Percentiles rank a stretch among this genome's conserved stretches.
phyloP scores from a whole-genome alignment of 2,113 vertebrate genomes.

The Tetrax tetrax region DNA sequence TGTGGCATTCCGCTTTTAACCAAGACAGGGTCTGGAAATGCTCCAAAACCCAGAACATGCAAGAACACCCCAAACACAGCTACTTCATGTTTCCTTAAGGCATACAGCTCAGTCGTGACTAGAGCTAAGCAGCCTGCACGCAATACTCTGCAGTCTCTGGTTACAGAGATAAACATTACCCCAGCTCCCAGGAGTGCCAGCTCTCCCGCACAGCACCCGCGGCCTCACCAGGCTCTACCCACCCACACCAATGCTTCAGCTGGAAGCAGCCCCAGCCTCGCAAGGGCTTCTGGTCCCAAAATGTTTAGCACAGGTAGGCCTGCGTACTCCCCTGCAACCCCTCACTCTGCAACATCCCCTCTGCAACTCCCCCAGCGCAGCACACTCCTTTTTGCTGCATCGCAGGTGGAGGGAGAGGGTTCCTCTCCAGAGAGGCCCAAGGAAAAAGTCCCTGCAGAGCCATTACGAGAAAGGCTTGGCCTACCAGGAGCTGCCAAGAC shows the following conservation, averaged over 20 bases:
- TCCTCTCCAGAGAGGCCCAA: neutral
- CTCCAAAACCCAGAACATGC: neutral
- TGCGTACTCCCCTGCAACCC: accelerated
- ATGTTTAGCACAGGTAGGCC: accelerated
- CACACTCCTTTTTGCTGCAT: neutral
- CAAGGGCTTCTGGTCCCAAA: neutral
- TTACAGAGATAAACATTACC: neutral
- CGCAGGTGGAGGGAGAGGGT: neutral
- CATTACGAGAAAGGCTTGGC: neutral
- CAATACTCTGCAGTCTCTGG: neutral
- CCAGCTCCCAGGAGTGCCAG: accelerated
- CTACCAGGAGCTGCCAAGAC: neutral
- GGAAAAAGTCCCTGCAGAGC: neutral
- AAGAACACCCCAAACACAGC: neutral
- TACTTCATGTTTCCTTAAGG: neutral
- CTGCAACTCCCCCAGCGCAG: no score
- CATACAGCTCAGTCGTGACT: neutral
- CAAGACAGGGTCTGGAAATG: neutral
- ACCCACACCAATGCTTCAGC: neutral
- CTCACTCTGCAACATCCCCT: no score
- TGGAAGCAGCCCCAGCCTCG: neutral
- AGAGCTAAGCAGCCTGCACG: neutral
- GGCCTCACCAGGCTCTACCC: neutral
- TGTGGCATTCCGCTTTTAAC: neutral
- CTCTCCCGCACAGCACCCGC: neutral